Conservation (phyloP, 2,797 vertebrate genomes). For the Pempheris klunzingeri region DNA sequence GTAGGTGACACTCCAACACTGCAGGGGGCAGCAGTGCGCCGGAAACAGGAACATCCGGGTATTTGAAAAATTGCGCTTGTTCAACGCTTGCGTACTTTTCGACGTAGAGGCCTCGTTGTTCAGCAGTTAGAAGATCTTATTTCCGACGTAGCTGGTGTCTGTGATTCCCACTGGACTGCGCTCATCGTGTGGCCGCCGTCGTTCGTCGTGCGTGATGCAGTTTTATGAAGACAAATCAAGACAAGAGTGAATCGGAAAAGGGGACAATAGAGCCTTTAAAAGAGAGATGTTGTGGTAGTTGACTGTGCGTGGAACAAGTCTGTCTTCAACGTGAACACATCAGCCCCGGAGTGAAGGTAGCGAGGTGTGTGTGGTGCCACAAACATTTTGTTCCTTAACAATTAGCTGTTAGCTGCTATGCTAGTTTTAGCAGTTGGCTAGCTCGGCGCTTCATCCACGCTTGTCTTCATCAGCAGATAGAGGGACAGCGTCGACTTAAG, state of each 20-base stretch:
- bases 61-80: conserved; percentile 46
- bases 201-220: conserved; percentile 60
- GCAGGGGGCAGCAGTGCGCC: conserved; percentile 10
- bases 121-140: accelerated
- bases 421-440: conserved; percentile 60
- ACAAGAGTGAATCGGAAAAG: conserved; percentile 22
- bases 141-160: conserved; percentile 38
- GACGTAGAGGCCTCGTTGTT: conserved; percentile 17
- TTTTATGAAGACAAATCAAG: conserved; percentile 28
- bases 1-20: conserved; percentile 15
- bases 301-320: background rate
- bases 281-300: conserved; percentile 68
- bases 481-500: accelerated
- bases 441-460: conserved; percentile 32
- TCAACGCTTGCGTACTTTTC: conserved; percentile 53
- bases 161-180: conserved; percentile 60
- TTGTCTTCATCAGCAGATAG: conserved; percentile 13
- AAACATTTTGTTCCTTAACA: background rate
- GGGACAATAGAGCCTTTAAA: background rate
- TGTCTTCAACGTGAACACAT: conserved; percentile 15
- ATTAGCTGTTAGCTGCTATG: conserved; percentile 25
- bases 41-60: conserved; percentile 67
- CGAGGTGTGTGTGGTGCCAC: conserved; percentile 30
- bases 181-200: conserved; percentile 70
- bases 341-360: conserved; percentile 50